Evolutionary conservation across 2,113 vertebrate species (phyloP).

Genomic region (Pandion haliaetus): DNA sequence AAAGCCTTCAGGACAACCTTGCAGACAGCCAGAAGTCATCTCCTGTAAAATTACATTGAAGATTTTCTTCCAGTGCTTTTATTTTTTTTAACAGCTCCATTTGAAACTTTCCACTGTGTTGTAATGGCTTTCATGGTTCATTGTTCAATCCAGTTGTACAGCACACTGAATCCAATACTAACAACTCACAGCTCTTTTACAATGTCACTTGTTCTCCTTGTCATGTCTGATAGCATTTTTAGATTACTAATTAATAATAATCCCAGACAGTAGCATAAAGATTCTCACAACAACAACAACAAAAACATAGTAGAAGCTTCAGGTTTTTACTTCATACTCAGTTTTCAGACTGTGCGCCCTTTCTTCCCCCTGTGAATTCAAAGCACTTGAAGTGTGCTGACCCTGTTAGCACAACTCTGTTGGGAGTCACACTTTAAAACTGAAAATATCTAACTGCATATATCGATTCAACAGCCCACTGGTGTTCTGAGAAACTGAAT

Average conservation of each 20-base stretch:
- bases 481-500: background rate
- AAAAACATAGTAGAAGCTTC: fast-evolving
- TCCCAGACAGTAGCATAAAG: background rate
- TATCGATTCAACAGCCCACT: background rate
- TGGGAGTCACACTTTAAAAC: slow-evolving; percentile 17
- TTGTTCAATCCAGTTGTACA: background rate
- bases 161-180: background rate
- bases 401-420: background rate
- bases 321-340: background rate
- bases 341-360: background rate
- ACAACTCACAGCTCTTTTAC: background rate
- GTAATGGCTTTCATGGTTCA: background rate
- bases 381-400: background rate
- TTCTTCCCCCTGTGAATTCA: background rate
- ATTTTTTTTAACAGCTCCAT: background rate
- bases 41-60: background rate
- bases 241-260: background rate
- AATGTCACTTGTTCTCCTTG: background rate
- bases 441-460: background rate
- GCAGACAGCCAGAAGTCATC: background rate
- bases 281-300: background rate
- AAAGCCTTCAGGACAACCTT: background rate
- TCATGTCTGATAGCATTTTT: background rate
- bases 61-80: background rate
- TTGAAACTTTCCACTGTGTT: background rate